Evolutionary conservation across 2,797 vertebrate species (phyloP).

Genomic region (Paramormyrops hopkinsi): DNA sequence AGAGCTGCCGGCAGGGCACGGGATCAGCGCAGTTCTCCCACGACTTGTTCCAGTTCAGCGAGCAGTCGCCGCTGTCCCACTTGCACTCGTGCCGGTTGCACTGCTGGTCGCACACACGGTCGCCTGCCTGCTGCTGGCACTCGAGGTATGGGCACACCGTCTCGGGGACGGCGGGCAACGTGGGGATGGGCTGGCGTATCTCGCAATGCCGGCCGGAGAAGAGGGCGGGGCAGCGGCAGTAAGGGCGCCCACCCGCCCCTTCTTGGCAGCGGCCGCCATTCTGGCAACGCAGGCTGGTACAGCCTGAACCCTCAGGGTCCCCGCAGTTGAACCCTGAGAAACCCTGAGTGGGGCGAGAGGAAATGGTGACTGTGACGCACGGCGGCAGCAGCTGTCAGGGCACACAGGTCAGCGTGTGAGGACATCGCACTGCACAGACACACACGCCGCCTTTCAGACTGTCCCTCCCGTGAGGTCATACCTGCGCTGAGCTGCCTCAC

Average conservation of each 20-base stretch:
- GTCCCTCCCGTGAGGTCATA: slow-evolving; percentile 41
- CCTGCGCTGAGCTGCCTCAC: slow-evolving; percentile 55
- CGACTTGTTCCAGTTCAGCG: slow-evolving; percentile 69
- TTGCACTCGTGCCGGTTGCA: slow-evolving; percentile 80
- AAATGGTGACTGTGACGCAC: background rate
- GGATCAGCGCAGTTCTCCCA: slow-evolving; percentile 75
- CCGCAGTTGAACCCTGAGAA: slow-evolving; percentile 77
- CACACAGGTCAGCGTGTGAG: background rate
- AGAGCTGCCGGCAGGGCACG: slow-evolving; percentile 74
- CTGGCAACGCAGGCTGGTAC: slow-evolving; percentile 71
- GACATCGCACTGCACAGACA: background rate
- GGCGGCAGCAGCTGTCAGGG: background rate
- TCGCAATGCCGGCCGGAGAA: slow-evolving; percentile 72
- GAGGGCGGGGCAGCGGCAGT: slow-evolving; percentile 64
- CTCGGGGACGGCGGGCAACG: accelerated
- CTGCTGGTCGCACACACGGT: slow-evolving; percentile 73
- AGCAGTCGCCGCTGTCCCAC: slow-evolving; percentile 90
- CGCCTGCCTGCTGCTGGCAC: slow-evolving; percentile 59
- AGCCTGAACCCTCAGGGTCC: slow-evolving; percentile 68
- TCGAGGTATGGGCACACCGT: slow-evolving; percentile 53
- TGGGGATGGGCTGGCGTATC: background rate
- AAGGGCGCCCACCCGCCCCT: slow-evolving; percentile 50
- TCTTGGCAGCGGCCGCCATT: slow-evolving; percentile 72
- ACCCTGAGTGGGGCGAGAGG: slow-evolving; percentile 52
- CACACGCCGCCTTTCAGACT: background rate